phyloP scores from a whole-genome alignment of 2,888 invertebrate genomes.

The Nephrotoma appendiculata region DNA sequence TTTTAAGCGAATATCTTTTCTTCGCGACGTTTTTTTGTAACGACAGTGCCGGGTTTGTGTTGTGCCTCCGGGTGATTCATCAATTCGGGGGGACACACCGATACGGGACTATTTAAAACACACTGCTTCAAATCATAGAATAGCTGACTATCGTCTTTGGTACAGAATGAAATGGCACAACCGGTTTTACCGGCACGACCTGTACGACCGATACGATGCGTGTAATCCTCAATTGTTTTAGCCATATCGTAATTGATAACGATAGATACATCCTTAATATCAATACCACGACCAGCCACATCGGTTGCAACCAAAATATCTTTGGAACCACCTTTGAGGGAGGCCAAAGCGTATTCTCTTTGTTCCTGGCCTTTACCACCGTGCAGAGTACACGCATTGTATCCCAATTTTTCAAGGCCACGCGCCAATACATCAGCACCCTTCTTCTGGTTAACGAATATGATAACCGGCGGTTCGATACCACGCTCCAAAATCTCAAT shows the following conservation, averaged over 20 bases:
- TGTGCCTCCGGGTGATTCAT: constrained; percentile 98
- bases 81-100: constrained; percentile 89
- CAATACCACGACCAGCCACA: constrained; percentile 99
- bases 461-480: constrained; percentile 94
- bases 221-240: constrained; percentile 94
- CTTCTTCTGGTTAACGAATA: constrained; percentile 99
- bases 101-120: constrained; percentile 75
- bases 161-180: constrained; percentile 89
- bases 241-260: constrained; percentile 99
- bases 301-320: constrained; percentile 99
- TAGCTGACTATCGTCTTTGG: constrained; percentile 87
- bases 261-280: constrained; percentile 97
- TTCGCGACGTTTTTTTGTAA: constrained; percentile 84
- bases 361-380: constrained; percentile 99
- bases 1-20: constrained; percentile 89
- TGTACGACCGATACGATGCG: constrained; percentile 96
- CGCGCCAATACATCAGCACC: constrained; percentile 96
- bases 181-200: constrained; percentile 98
- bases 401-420: constrained; percentile 91
- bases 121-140: constrained; percentile 97
- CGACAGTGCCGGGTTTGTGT: constrained; percentile 89
- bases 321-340: constrained; percentile 89
- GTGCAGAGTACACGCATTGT: constrained; percentile 93
- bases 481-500: constrained; percentile 82
- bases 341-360: constrained; percentile 93